A percentile compares a stretch with the other conserved stretches of the same genome.
These are phyloP conservation scores for Myotis brandtii DNA, from an alignment of 2,113 vertebrate genomes.

Conservation along the genomic window DNA sequence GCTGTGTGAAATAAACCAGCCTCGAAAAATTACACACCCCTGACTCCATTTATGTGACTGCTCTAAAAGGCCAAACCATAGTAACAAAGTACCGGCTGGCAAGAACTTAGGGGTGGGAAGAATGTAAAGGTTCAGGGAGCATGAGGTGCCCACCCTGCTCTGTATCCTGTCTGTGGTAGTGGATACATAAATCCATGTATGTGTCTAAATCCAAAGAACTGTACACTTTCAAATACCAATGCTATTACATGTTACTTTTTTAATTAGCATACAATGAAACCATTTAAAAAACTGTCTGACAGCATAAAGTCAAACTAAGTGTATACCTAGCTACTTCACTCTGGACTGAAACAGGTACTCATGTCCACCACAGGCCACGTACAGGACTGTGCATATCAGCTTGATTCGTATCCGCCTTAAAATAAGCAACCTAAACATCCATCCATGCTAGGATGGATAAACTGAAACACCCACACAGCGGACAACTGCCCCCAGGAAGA, in stretches of 20 bases:
- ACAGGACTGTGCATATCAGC: neutral
- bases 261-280: neutral
- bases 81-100: neutral
- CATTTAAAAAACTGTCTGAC: neutral
- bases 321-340: neutral
- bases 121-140: neutral
- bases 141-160: neutral
- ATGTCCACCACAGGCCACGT: neutral
- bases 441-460: neutral
- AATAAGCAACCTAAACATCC: neutral
- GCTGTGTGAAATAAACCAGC: neutral
- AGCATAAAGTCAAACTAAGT: neutral
- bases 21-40: neutral
- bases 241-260: neutral
- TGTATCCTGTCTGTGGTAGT: neutral
- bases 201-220: neutral
- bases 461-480: neutral
- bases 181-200: neutral
- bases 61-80: neutral
- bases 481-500: neutral
- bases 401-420: neutral
- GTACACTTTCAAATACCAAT: neutral
- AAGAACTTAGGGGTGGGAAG: neutral
- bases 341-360: neutral
- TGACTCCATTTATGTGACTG: neutral